Evolutionary conservation across 1,140 invertebrate genomes (phyloP), one percentile per base, ranked within the genome.

Genomic region (Drosophila dunni): DNA sequence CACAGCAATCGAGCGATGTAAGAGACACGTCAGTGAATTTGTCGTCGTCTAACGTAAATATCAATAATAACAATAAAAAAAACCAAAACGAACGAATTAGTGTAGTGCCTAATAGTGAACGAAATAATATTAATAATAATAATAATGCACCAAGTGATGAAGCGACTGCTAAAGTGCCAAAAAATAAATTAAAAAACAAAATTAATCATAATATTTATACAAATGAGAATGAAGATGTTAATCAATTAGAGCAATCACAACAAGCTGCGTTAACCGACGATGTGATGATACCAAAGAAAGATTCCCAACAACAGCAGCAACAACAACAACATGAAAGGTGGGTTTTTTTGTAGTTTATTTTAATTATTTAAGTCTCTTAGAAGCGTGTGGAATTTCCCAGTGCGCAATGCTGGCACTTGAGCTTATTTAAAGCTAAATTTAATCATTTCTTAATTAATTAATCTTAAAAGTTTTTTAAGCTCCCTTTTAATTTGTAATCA

Each of bases 11-110:
- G 29, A 10, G 15, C 33, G 45, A 20, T 53, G 54, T 53, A 67
- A 75, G 54, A 63, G 83, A 89, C 83, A 88, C 83, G 83, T 88
- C 83, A 88, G 84, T 75, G 78, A 67, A 66, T 51, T 36, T 58
- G 51, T 29, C 45, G 64, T 42, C 65, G 44, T 61, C 61, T 60
- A 68, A 50, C 79, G 83, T 88, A 79, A 88, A 88, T 88, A 81
- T 62, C 62, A 65, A 77, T 78, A 81, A 69, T 71, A 67, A 75
- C 60, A 70, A 75, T 48, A 50, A 72, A 62, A 63, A 73, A 71
- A 50, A 72, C 66, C 58, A 73, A 71, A 82, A 73, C 46, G 45
- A 82, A 70, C 66, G 61, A 61, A 15, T 57, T 56, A 78, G 75
- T 73, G 63, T 79, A 64, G 76, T 62, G 34, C 40, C 60, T 65